Base-by-base conservation (phyloP, 1,140 invertebrate genomes). In the Chelonus insularis region DNA sequence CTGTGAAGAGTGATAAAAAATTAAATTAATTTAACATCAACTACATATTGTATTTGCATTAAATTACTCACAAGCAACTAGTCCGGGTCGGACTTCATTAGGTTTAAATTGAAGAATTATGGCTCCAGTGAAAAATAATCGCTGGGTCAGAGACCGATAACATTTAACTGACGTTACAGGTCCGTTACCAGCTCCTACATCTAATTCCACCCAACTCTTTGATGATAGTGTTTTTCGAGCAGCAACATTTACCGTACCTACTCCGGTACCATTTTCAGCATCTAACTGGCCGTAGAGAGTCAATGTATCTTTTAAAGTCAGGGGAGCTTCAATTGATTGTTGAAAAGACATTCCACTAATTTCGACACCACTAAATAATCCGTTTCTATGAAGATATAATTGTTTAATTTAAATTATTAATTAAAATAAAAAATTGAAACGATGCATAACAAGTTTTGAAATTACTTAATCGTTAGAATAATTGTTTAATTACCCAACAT, bases 281-380 rank as follows among this genome's bases (percentile, higher is more conserved):
- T 87, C 86, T 25, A 97, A 80, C 68, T 90, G 88, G 50, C 93
- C 93, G 36, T 90, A 88, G 65, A 95, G 78, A 0, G 88, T 89
- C 47, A 91, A 85, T 6, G 92, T 95, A 69, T 98, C 91, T 68
- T 88, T 89, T 48, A 87, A 73, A 0, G 93, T 96, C 7, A 98
- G 82, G 1, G 95, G 96, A 43, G 93, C 91, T 80, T 98, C 95
- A 45, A 98, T 93, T 0, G 94, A 95, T 74, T 97, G 95, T 25
- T 88, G 86, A 71, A 98, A 90, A 23, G 89, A 90, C 90, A 98
- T 95, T 16, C 91, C 92, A 56, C 89, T 94, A 4, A 98, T 87
- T 84, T 98, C 95, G 63, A 97, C 84, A 50, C 80, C 86, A 12
- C 92, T 91, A 68, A 94, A 83, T 8, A 84, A 71, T 25, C 81